Evolutionary conservation across 92 coral and sea anemone genomes (phyloP).

Genomic region (Paragorgia papillata): DNA sequence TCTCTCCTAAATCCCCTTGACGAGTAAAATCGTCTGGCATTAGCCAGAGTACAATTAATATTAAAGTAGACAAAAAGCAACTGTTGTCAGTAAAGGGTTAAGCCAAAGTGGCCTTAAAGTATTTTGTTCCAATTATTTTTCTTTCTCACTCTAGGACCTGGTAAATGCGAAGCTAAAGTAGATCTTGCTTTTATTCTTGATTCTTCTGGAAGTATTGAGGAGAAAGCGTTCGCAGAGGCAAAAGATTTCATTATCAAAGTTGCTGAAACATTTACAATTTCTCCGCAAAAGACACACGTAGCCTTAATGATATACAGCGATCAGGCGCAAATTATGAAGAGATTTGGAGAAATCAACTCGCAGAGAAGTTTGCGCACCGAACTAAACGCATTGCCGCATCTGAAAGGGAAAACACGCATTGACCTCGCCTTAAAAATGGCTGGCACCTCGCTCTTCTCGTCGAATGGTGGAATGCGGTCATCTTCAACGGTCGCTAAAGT

Average conservation of each 20-base stretch:
- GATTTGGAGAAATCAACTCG: not conserved
- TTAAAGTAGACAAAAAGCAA: too few relatives aligned
- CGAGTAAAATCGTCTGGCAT: too few relatives aligned
- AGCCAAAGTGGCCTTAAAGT: too few relatives aligned
- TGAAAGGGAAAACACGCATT: conserved; percentile 28
- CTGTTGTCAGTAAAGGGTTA: not conserved
- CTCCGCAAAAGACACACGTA: conserved; percentile 10
- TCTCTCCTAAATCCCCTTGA: too few relatives aligned
- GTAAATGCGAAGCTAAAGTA: not conserved
- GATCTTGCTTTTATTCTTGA: conserved; percentile 29
- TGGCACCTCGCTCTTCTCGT: not conserved
- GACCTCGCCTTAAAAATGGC: conserved; percentile 29
- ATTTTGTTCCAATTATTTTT: too few relatives aligned
- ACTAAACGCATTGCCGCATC: conserved; percentile 9
- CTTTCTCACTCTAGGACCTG: not conserved
- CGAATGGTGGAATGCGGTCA: conserved; percentile 22
- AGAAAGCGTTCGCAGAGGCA: not conserved
- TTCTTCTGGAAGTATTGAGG: conserved; percentile 18
- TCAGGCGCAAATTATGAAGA: conserved; percentile 11
- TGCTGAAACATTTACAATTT: not conserved
- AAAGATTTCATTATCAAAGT: not conserved
- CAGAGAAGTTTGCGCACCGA: not conserved
- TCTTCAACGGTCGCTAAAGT: conserved; percentile 15
- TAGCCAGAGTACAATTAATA: too few relatives aligned
- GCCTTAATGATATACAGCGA: conserved; percentile 28